These are phyloP conservation scores for Diplolepis rosae DNA, from an alignment of 2,888 invertebrate genomes.

Conservation along the genomic window DNA sequence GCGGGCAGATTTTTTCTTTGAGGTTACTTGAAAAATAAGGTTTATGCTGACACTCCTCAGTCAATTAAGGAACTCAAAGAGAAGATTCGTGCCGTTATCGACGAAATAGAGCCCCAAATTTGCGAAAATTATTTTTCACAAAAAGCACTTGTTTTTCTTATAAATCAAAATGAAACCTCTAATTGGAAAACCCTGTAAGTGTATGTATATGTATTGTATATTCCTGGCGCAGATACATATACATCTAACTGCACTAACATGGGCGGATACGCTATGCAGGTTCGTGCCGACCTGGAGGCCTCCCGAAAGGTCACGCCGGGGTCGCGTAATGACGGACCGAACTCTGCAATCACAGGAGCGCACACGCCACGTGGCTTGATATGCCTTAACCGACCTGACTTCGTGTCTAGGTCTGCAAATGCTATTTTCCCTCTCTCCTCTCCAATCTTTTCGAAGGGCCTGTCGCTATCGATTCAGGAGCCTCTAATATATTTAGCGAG, in stretches of 20 bases:
- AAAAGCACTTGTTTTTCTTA: too few species aligned
- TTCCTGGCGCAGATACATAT: not conserved
- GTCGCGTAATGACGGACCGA: slow-evolving; percentile 69
- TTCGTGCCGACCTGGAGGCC: slow-evolving; percentile 58
- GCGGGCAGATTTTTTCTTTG: too few species aligned
- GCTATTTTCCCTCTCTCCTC: slow-evolving; percentile 16
- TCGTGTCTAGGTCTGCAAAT: slow-evolving; percentile 34
- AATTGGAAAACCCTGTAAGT: too few species aligned
- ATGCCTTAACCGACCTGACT: slow-evolving; percentile 46
- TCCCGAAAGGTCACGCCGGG: slow-evolving; percentile 65
- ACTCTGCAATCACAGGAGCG: slow-evolving; percentile 70
- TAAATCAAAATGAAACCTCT: too few species aligned
- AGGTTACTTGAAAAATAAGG: too few species aligned
- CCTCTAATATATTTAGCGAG: too few species aligned
- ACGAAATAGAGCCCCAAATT: too few species aligned
- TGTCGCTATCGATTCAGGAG: too few species aligned
- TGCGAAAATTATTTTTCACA: too few species aligned
- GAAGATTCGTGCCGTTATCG: too few species aligned
- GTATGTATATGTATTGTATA: slow-evolving; percentile 31
- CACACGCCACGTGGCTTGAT: slow-evolving; percentile 69
- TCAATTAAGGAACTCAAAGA: too few species aligned
- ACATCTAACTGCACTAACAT: not conserved
- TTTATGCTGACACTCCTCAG: too few species aligned
- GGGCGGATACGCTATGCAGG: slow-evolving; percentile 26
- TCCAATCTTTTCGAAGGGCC: not conserved